Conservation (phyloP, 2,113 vertebrate species). For the Microtus ochrogaster region DNA sequence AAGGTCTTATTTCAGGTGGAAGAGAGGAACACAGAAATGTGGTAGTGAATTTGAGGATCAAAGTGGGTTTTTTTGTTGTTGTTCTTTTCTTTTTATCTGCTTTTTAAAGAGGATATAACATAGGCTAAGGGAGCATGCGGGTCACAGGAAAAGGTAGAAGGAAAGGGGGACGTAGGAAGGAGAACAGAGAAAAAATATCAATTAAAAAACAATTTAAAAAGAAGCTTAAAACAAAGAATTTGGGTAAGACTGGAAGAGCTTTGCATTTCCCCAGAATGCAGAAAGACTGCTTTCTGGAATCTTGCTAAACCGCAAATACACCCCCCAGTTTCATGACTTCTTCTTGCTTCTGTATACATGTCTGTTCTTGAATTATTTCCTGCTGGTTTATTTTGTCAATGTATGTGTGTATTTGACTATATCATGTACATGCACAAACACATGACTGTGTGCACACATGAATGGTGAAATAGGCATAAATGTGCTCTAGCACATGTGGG, state of each 20-base stretch:
- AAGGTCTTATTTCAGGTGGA: fast-evolving
- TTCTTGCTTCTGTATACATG: neutral
- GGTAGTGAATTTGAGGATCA: neutral
- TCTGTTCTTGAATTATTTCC: neutral
- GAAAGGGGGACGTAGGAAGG: no score
- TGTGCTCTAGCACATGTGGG: neutral
- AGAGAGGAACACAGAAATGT: neutral
- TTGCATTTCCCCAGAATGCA: neutral
- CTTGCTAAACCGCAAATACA: neutral
- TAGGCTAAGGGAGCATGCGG: neutral
- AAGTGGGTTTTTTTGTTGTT: neutral
- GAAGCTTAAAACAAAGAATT: no score
- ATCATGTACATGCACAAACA: fast-evolving
- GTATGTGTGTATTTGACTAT: neutral
- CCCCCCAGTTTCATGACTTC: neutral
- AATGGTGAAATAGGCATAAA: neutral
- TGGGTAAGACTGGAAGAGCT: fast-evolving
- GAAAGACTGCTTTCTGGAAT: fast-evolving
- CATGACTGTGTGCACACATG: neutral
- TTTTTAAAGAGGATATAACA: neutral
- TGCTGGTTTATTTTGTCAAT: neutral
- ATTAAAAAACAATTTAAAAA: no score
- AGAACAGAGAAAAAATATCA: no score
- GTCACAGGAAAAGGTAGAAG: no score
- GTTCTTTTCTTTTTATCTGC: neutral